A percentile compares a stretch with the other conserved stretches of the same genome.
Conservation (phyloP, 53 echinoderm and acorn worm genomes). For the Pentamera pediparva region DNA sequence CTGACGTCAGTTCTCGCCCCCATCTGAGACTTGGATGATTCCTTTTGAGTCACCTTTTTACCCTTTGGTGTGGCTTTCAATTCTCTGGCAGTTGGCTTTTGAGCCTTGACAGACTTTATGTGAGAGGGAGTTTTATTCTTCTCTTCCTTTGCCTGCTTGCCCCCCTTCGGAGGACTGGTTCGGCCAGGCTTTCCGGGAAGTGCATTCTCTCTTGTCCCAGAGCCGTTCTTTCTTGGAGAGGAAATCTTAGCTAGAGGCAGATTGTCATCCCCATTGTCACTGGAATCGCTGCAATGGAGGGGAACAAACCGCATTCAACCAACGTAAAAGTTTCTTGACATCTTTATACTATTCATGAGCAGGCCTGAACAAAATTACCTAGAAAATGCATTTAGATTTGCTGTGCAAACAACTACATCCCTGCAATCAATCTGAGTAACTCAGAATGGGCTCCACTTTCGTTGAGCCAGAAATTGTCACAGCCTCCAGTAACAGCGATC, state of each 20-base stretch:
- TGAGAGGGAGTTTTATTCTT: too few relatives aligned
- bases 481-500: too few relatives aligned
- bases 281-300: background rate
- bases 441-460: too few relatives aligned
- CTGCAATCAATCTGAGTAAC: too few relatives aligned
- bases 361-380: too few relatives aligned
- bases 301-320: background rate
- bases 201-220: background rate
- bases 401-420: too few relatives aligned
- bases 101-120: too few relatives aligned
- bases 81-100: too few relatives aligned
- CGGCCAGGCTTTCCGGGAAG: background rate
- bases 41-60: slow-evolving; percentile 16
- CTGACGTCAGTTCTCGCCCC: background rate
- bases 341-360: too few relatives aligned
- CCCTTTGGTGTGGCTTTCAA: slow-evolving; percentile 25
- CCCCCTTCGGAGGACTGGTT: background rate
- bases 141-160: background rate
- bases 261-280: slow-evolving; percentile 28
- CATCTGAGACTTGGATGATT: background rate
- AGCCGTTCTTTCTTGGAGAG: slow-evolving; percentile 12
- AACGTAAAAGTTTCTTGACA: too few relatives aligned
- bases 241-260: slow-evolving; percentile 12
- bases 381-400: too few relatives aligned
- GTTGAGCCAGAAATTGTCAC: too few relatives aligned